Conservation (phyloP, 2,797 vertebrate species). For the Acanthiza pusilla region DNA sequence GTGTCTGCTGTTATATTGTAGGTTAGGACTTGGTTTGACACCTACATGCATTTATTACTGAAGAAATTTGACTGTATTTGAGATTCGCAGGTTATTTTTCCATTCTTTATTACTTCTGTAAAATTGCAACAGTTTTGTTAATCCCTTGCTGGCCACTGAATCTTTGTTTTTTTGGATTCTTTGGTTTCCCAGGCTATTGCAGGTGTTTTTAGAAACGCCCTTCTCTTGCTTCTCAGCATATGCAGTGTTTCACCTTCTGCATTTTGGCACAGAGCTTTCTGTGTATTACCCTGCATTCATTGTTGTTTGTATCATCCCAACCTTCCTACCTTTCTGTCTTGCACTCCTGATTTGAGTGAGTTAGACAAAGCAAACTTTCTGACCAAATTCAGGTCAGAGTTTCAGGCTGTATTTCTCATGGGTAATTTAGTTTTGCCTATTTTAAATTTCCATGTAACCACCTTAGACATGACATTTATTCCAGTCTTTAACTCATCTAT, state of each 20-base stretch:
- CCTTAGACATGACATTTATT: neutral
- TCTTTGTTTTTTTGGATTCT: neutral
- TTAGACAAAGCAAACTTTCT: conserved; percentile 14
- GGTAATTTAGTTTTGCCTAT: conserved; percentile 22
- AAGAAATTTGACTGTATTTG: neutral
- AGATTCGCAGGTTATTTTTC: neutral
- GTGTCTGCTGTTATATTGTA: neutral
- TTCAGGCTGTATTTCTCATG: conserved; percentile 17
- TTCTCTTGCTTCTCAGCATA: neutral
- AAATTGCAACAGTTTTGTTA: neutral
- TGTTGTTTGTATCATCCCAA: neutral
- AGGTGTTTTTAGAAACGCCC: neutral
- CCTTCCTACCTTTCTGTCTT: neutral
- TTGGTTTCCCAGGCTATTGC: neutral
- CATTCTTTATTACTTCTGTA: neutral
- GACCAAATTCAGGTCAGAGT: conserved; percentile 19
- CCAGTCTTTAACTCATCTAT: neutral
- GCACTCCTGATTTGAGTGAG: neutral
- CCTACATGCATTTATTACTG: fast-evolving
- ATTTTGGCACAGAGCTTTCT: neutral
- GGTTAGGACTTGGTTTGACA: neutral
- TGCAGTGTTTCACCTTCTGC: neutral
- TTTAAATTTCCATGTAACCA: neutral
- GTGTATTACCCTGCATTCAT: neutral
- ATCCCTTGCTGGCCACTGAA: neutral